Conservation (phyloP, 2,888 invertebrate genomes). For the Chrysina gloriosa region DNA sequence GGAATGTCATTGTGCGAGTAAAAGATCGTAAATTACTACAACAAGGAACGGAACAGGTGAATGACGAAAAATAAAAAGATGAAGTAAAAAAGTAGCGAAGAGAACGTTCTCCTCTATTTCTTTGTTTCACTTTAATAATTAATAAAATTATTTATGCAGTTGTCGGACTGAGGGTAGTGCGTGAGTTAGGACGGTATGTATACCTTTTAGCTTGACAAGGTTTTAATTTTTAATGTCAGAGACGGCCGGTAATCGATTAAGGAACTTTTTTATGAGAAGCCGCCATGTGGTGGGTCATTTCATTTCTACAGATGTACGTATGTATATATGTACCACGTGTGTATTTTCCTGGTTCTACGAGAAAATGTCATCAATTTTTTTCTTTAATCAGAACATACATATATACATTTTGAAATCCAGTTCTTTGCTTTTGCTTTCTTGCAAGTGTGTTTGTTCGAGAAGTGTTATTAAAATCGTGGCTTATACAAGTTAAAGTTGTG, state of each 20-base stretch:
- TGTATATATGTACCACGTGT: too few relatives aligned
- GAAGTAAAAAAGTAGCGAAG: not conserved
- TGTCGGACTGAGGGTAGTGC: not conserved
- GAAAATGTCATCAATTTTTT: too few relatives aligned
- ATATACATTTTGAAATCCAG: too few relatives aligned
- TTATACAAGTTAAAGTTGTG: too few relatives aligned
- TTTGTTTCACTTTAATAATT: slow-evolving; percentile 3
- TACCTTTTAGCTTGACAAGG: not conserved
- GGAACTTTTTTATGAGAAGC: not conserved
- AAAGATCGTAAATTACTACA: slow-evolving; percentile 17
- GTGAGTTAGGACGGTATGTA: not conserved
- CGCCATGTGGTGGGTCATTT: not conserved
- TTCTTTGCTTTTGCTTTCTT: too few relatives aligned
- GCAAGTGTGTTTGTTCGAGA: too few relatives aligned
- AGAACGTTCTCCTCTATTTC: not conserved
- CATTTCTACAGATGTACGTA: too few relatives aligned
- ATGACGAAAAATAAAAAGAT: not conserved
- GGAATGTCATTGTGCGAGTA: not conserved
- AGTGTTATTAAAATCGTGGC: too few relatives aligned
- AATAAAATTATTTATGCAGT: slow-evolving; percentile 11
- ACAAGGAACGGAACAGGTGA: slow-evolving; percentile 14
- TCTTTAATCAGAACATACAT: too few relatives aligned
- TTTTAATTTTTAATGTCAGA: slow-evolving; percentile 5
- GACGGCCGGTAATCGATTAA: slow-evolving; percentile 5
- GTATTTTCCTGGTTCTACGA: too few relatives aligned